Percentiles rank a stretch among this genome's conserved stretches.
These are phyloP conservation scores for Austrolebias charrua DNA, from an alignment of 2,797 vertebrate genomes.

Conservation along the genomic window DNA sequence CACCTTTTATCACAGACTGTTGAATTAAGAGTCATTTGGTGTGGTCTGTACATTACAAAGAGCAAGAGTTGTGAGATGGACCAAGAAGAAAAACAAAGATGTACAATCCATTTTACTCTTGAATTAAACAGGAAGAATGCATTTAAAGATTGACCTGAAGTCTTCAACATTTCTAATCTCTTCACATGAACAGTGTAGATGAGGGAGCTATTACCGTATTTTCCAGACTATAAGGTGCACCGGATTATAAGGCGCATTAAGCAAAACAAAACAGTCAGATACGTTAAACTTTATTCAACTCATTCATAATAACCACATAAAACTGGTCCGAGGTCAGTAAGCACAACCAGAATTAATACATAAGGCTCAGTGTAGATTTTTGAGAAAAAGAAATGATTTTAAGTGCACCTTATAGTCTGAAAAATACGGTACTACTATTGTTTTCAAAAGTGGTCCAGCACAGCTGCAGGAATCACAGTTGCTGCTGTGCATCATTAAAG, in stretches of 20 bases:
- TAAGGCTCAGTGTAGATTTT: too few relatives aligned
- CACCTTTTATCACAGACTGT: constrained; percentile 41
- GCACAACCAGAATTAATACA: too few relatives aligned
- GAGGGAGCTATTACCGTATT: background rate
- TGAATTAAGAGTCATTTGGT: too few relatives aligned
- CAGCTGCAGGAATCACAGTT: constrained; percentile 6
- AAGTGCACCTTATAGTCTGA: too few relatives aligned
- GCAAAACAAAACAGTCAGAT: too few relatives aligned
- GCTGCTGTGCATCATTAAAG: constrained; percentile 12
- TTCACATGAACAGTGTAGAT: background rate
- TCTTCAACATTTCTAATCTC: constrained; percentile 16
- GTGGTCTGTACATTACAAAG: constrained; percentile 17
- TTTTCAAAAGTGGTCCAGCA: constrained; percentile 12
- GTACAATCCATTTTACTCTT: constrained; percentile 14
- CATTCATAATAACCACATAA: too few relatives aligned
- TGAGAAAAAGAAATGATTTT: too few relatives aligned
- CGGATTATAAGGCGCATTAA: too few relatives aligned
- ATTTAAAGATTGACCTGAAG: constrained; percentile 22
- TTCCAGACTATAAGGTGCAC: too few relatives aligned
- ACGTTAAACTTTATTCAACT: too few relatives aligned
- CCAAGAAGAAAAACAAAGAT: constrained; percentile 23
- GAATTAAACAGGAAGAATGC: constrained; percentile 19
- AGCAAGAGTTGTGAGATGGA: constrained; percentile 17
- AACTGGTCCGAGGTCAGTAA: too few relatives aligned
- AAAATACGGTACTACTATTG: too few relatives aligned